Evolutionary conservation across 2,888 invertebrate species (phyloP), one percentile per base, ranked within the genome.

Genomic region (Dolomedes plantarius): DNA sequence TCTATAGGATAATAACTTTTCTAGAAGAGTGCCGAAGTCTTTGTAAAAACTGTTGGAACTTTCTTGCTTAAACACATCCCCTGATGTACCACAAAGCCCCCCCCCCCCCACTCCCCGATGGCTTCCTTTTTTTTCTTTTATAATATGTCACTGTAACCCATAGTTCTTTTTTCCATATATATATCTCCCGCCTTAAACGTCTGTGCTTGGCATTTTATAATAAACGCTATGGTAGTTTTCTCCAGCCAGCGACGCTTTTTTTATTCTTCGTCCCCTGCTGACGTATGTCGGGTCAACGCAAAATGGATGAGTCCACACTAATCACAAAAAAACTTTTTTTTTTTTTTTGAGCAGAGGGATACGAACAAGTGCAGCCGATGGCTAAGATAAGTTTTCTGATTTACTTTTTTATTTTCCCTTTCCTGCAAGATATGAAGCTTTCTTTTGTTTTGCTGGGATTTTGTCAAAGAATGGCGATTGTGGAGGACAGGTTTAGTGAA

Each of bases 161-260:
- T 5, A 5, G 36, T 36, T 9, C 36, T n/a, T n/a, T 9, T 9
- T 9, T 9, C 9, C 36, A 9, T 5, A 36, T 56, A 23, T 46
- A 56, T 56, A 19, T 39, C 5, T 46, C 36, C 73, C 56, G 9
- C 13, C 9, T n/a, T 62, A 11, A 46, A 23, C 31, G 80, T 39
- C 86, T 87, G 87, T 41, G 39, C 72, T 68, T 87, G 87, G 71
- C 87, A 87, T 87, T 87, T 87, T 87, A 87, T 87, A 87, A 87
- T 87, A 78, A 87, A 82, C 76, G 74, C 74, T 41, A 31, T 36
- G 39, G 68, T 46, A 39, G 67, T 31, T 41, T 62, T 69, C 50
- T 74, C n/a, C 23, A 23, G 56, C 56, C 1, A 23, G 27, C 27
- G 16, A 9, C 62, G 27, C 19, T 19, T n/a, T 16, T 6, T 27